Evolutionary conservation across 2,888 invertebrate species (phyloP), one percentile per base, ranked within the genome.

Genomic region (Eustalomyia histrio): DNA sequence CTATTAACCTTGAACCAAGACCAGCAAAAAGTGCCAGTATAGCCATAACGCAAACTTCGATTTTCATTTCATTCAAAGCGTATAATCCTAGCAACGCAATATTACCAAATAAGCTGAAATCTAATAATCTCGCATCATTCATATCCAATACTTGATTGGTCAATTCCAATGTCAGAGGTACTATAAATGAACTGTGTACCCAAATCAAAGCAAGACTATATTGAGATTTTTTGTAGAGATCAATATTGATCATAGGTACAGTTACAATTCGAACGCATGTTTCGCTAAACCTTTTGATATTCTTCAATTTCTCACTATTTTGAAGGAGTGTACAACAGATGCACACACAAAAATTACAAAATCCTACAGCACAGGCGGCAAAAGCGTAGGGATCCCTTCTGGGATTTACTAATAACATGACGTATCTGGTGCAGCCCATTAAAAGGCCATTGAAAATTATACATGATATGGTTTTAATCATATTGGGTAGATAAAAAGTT

Each of bases 121-220:
- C 85, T 58, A 84, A 83, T 0, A 79, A 8, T 5, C 8, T 5
- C 5, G 14, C n/a, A 10, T 14, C 2, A 1, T 43, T 55, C 35
- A 78, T 73, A 24, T 24, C 24, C 24, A 2, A 24, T 24, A 85
- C 60, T 21, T 85, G 85, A 35, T 83, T 72, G 7, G 83, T n/a
- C 17, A 88, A 2, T 63, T 88, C 88, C n/a, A 84, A 87, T 29
- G 60, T 71, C 16, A 88, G 67, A 0, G 88, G 88, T 24, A 88
- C 81, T 17, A 88, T 18, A 43, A 88, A 88, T 4, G 84, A 81
- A 0, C 81, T 83, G 71, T 88, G 88, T 0, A 86, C 86, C 79
- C 85, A 17, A 3, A 88, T 88, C 83, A 87, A 53, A 4, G 80
- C 60, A 0, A 84, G 83, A 17, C 69, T 84, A 2, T 83, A 55